phyloP scores from a whole-genome alignment of 2,113 vertebrate genomes.

The Platichthys flesus region DNA sequence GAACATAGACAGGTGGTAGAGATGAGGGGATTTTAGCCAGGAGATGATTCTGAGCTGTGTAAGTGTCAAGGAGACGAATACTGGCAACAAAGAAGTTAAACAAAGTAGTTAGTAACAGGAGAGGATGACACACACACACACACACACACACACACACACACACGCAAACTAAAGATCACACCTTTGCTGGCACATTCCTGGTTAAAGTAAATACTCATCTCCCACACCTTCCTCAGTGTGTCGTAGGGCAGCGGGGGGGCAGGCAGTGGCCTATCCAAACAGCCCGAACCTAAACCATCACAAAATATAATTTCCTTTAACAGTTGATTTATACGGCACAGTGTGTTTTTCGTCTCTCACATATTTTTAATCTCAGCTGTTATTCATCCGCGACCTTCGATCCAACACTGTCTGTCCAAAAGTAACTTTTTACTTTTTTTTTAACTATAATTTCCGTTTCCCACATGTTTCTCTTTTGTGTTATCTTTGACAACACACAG shows the following conservation, averaged over 20 bases:
- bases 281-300: conserved; percentile 27
- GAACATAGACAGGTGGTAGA: too few relatives aligned
- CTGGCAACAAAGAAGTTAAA: conserved; percentile 47
- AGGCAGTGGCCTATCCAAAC: conserved; percentile 63
- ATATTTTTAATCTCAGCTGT: conserved; percentile 31
- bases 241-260: conserved; percentile 53
- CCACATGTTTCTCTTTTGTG: background rate
- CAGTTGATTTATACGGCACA: conserved; percentile 34
- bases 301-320: conserved; percentile 46
- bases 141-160: conserved; percentile 6
- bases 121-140: conserved; percentile 14
- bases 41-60: too few relatives aligned
- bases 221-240: conserved; percentile 66
- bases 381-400: conserved; percentile 13
- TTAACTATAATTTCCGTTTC: conserved; percentile 6
- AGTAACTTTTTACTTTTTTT: background rate
- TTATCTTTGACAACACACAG: too few relatives aligned
- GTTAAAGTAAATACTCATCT: conserved; percentile 76
- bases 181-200: conserved; percentile 62
- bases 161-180: conserved; percentile 14
- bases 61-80: conserved; percentile 9
- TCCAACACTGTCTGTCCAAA: conserved; percentile 13
- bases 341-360: conserved; percentile 29
- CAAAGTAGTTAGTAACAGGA: conserved; percentile 16
- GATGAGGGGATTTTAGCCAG: too few relatives aligned